Conservation (phyloP, 2,797 vertebrate genomes). For the Limosa lapponica region DNA sequence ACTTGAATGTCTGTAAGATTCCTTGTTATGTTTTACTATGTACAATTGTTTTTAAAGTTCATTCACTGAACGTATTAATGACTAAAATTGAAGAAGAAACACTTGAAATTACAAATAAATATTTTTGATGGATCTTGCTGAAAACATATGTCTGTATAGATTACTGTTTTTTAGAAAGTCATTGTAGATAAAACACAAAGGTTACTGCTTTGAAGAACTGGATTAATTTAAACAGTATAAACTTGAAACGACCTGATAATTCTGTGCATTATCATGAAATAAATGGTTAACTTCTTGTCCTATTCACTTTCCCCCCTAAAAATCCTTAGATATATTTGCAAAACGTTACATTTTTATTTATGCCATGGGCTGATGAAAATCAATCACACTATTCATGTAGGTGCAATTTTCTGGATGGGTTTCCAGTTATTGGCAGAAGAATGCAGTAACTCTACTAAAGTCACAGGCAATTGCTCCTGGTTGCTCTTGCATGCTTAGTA, state of each 20-base stretch:
- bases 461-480: not conserved
- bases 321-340: not conserved
- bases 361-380: not conserved
- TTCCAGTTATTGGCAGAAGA: not conserved
- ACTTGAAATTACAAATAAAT: not conserved
- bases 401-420: not conserved
- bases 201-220: not conserved
- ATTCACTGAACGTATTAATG: not conserved
- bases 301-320: not conserved
- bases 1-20: not conserved
- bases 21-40: not conserved
- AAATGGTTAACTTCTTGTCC: not conserved
- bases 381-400: not conserved
- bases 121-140: not conserved
- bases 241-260: not conserved
- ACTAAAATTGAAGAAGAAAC: not conserved
- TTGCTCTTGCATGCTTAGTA: not conserved
- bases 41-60: not conserved
- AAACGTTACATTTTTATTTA: not conserved
- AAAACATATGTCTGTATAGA: not conserved
- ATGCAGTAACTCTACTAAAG: not conserved
- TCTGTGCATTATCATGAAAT: not conserved
- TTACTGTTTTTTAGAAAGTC: not conserved
- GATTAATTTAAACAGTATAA: not conserved
- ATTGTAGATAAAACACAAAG: not conserved